phyloP scores from a whole-genome alignment of 2,797 vertebrate species.

The Onychomys leucogaster region DNA sequence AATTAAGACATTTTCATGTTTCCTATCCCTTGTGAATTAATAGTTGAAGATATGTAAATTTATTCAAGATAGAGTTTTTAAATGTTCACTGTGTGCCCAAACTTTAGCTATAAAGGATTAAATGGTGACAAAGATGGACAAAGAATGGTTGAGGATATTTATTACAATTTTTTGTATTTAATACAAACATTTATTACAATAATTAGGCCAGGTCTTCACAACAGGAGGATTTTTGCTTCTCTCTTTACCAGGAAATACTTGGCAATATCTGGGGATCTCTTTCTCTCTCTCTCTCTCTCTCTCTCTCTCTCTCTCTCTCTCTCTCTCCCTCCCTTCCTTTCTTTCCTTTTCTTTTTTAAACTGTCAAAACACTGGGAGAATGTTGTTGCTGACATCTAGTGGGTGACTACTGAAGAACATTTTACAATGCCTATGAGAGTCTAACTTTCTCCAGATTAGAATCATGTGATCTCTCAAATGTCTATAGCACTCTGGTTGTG shows the following conservation, averaged over 20 bases:
- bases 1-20: slow-evolving; percentile 38
- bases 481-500: neutral
- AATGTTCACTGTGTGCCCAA: neutral
- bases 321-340: rapidly evolving
- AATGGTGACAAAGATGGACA: slow-evolving; percentile 32
- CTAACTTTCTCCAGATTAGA: neutral
- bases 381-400: neutral
- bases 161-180: too few species aligned
- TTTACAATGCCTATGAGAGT: neutral
- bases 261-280: neutral
- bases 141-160: neutral
- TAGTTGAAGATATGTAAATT: neutral
- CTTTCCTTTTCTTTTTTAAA: neutral
- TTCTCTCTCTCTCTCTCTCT: neutral
- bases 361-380: neutral
- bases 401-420: neutral
- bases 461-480: neutral
- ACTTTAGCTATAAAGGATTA: slow-evolving; percentile 14
- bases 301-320: rapidly evolving
- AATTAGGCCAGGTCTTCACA: neutral
- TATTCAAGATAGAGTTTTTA: slow-evolving; percentile 42
- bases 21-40: neutral
- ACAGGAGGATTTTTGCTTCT: neutral
- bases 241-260: neutral
- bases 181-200: neutral